These are phyloP conservation scores for Ecliptopera silaceata DNA, from an alignment of 2,888 invertebrate genomes.

Conservation along the genomic window DNA sequence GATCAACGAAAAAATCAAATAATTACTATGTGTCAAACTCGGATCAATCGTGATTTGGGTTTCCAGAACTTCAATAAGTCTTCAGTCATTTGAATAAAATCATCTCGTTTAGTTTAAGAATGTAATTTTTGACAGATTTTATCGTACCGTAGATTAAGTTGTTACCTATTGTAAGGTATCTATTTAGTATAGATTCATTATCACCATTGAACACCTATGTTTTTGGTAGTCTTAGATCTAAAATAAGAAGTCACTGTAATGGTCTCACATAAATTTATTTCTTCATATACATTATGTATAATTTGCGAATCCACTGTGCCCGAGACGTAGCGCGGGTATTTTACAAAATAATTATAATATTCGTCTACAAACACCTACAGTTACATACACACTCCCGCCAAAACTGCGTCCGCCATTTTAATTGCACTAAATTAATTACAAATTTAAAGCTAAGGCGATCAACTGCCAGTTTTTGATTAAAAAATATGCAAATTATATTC, in stretches of 20 bases:
- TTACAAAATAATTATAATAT: constrained; percentile 73
- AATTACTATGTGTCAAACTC: too few species aligned
- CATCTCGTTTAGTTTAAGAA: too few species aligned
- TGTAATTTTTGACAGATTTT: too few species aligned
- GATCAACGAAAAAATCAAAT: too few species aligned
- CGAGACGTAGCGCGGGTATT: constrained; percentile 76
- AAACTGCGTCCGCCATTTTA: constrained; percentile 63
- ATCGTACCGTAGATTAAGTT: too few species aligned
- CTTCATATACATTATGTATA: constrained; percentile 82
- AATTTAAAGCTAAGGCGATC: constrained; percentile 60
- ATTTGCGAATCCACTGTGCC: constrained; percentile 82
- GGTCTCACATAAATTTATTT: constrained; percentile 83
- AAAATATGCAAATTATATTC: constrained; percentile 44
- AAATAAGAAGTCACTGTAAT: constrained; percentile 46
- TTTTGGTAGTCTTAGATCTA: background rate
- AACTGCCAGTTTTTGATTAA: constrained; percentile 35
- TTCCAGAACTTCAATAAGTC: too few species aligned
- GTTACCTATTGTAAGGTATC: too few species aligned
- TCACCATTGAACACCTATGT: background rate
- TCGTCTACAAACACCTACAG: constrained; percentile 69
- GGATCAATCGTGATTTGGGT: too few species aligned
- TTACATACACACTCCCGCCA: constrained; percentile 69
- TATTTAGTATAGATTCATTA: too few species aligned
- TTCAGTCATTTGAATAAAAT: too few species aligned
- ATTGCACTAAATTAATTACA: constrained; percentile 72